Evolutionary conservation across 2,888 invertebrate species (phyloP).

Genomic region (Nebria salina): DNA sequence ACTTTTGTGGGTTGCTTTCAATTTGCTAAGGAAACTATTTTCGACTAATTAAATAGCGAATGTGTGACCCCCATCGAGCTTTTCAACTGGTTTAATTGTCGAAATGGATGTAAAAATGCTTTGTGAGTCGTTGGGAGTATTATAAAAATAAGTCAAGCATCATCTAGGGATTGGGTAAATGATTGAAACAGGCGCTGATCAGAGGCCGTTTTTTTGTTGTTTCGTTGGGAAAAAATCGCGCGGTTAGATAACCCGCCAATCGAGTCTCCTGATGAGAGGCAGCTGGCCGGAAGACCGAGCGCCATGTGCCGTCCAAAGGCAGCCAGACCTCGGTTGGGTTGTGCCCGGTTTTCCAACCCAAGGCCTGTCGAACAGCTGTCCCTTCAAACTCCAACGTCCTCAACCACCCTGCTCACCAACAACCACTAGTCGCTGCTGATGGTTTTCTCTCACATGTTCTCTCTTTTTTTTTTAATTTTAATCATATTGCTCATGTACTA

Average conservation of each 20-base stretch:
- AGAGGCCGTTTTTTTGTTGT: not conserved
- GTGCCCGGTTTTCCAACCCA: not conserved
- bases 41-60: too few relatives aligned
- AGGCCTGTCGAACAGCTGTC: constrained; percentile 27
- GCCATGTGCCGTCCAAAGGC: constrained; percentile 28
- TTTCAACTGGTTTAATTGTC: too few relatives aligned
- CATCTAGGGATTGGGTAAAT: not conserved
- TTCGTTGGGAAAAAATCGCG: constrained; percentile 22
- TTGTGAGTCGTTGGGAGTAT: too few relatives aligned
- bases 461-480: not conserved
- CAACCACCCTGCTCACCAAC: not conserved
- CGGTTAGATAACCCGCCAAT: constrained; percentile 4
- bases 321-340: not conserved
- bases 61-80: too few relatives aligned
- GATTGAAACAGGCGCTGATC: not conserved
- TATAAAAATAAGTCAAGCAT: too few relatives aligned
- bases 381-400: not conserved
- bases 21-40: too few relatives aligned
- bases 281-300: constrained; percentile 30
- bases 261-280: constrained; percentile 2
- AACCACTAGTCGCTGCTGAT: not conserved
- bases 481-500: not conserved
- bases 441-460: not conserved
- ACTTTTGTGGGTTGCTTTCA: too few relatives aligned
- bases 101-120: too few relatives aligned